Evolutionary conservation across 2,113 vertebrate species (phyloP), one percentile per base, ranked within the genome.

Genomic region (Nycticorax nycticorax): DNA sequence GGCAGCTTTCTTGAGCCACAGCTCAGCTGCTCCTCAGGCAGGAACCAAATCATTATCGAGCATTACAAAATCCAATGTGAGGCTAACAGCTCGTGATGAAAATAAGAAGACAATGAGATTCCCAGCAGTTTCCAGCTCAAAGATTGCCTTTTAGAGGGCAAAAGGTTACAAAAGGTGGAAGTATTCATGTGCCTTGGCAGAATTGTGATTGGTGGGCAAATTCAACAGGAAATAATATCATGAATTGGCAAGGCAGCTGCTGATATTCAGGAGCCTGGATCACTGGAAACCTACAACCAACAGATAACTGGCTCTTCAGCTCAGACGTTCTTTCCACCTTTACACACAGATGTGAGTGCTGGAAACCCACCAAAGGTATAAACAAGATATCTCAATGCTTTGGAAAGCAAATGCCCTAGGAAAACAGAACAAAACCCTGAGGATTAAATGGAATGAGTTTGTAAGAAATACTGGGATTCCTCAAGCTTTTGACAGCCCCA

Each of bases 291-390:
- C 67, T 76, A 14, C 59, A 88, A 35, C 18, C 1, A 0, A 30
- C 79, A 80, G 83, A 56, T 66, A 63, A 88, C 62, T 60, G 56
- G 17, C 91, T 66, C 63, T 55, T 39, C 39, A 66, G 56, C 39
- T 79, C 87, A 77, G 53, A 76, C 1, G 16, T 76, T 93, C 79
- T 81, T 91, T 93, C 62, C 83, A 93, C 94, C 83, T 93, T 88
- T 77, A 72, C 79, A 81, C 23, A 57, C 88, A 93, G 53, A 91
- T 88, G 79, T 68, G 75, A 85, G 47, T 15, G 80, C 69, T 95
- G 94, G 84, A 95, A 95, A 57, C 4, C 47, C 75, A 93, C 92
- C 92, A 95, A 68, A 77, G 69, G 33, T 68, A 72, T 47, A 67
- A 93, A 88, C 47, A 88, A 80, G 88, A 88, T 81, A 77, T 76